Evolutionary conservation across 2,797 vertebrate genomes (phyloP), one percentile per base, ranked within the genome.

Genomic region (Spondyliosoma cantharus): DNA sequence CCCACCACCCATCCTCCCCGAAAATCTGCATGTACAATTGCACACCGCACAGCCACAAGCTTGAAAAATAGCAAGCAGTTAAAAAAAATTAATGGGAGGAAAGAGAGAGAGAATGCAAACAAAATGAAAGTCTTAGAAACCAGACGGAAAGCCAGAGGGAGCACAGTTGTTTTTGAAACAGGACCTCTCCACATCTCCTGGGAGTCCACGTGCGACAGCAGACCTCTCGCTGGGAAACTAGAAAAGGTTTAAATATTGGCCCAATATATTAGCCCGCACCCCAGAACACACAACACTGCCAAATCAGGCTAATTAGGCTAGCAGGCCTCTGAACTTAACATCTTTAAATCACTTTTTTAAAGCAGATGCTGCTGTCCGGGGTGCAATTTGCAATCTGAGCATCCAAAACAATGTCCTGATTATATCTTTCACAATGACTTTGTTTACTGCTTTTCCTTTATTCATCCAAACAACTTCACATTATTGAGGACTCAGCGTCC

Each of bases 1-100:
- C 61, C n/a, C n/a, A n/a, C n/a, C n/a, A n/a, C n/a, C n/a, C n/a
- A n/a, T n/a, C n/a, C n/a, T n/a, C n/a, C 60, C 56, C 0, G 2
- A 76, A 79, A 78, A 76, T 84, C 48, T 74, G 61, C 57, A 81
- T 71, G 56, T 74, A 70, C 63, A 61, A 52, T 69, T 66, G 65
- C 70, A 71, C 27, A 14, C 11, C 24, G 57, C 73, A 62, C 50
- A 58, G 79, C 72, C 56, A 76, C 24, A 11, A 71, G 80, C 64
- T 60, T 76, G 66, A 81, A 83, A 87, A 88, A 89, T 45, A 75
- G 60, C 80, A 86, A 87, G 70, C 54, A 27, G 60, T 87, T 83
- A 89, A 89, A 89, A 89, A 89, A 90, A 88, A 90, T 85, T 80
- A 74, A 92, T 81, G 84, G 89, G 76, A 80, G 37, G 59, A 66